Evolutionary conservation across 2,888 invertebrate genomes (phyloP), one percentile per base, ranked within the genome.

Genomic region (Nemotelus nigrinus): DNA sequence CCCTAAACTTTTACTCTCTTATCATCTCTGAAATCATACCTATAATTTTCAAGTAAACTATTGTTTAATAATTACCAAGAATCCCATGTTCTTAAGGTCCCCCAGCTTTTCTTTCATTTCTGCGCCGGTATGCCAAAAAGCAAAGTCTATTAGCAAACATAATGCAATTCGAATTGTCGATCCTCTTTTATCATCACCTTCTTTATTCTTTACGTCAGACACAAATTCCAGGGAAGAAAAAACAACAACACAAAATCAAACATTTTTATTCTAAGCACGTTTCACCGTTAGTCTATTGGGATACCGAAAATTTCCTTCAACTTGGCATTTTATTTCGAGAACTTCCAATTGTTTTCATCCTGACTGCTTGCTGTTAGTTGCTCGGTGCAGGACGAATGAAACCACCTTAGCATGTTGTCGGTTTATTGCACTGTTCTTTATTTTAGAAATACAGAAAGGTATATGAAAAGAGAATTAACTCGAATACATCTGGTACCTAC

Each of bases 301-400:
- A 77, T 50, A 67, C 77, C 41, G 39, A 77, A 77, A 77, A 58
- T 77, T 55, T 77, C 77, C 68, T 68, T 58, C 77, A 67, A 77
- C 67, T 77, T 68, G 68, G 65, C 77, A 77, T 77, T 77, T 77
- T 77, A 77, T 77, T 77, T 77, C 58, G 68, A 25, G 68, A 77
- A 50, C 39, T 58, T 77, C 68, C 77, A 77, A 77, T 77, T 77
- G 77, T 77, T 65, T 76, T 65, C 65, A 8, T 47, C 55, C 65
- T 76, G 65, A 10, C 53, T 41, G 48, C 10, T 25, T 25, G 25
- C 25, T 25, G 25, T 25, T 25, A 25, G 44, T 60, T 60, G 47
- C 41, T 70, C 7, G 47, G 6, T 45, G 50, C 41, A 41, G 70
- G 43, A 55, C 47, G 43, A 25, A 25, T 25, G 25, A 53, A 53